Evolutionary conservation across 2,888 invertebrate species (phyloP), one percentile per base, ranked within the genome.

Genomic region (Sympetrum striolatum): DNA sequence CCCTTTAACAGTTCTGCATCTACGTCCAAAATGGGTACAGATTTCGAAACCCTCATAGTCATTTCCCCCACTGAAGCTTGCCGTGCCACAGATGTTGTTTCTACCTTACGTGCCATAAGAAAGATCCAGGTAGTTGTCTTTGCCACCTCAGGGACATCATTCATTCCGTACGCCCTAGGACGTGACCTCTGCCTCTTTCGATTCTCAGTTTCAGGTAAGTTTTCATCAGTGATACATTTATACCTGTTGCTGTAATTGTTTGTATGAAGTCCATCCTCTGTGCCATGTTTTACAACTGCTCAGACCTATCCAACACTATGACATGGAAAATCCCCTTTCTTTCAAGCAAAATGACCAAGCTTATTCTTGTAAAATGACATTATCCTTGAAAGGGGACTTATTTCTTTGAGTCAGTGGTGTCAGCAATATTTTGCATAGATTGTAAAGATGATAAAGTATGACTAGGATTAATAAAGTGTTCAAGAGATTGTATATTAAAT

Each of bases 21-120:
- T 10, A 22, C 35, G 31, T 73, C 73, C 73, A 37, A 86, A 37
- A 39, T 86, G 86, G 2, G 14, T 58, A n/a, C 25, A 64, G 60
- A 22, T 15, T 60, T 37, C 35, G 86, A 86, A 86, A 60, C 60
- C 4, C 37, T 86, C 0, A 18, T 86, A 8, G 10, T 86, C 37
- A 37, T 86, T 18, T 86, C 86, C 10, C 86, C 86, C 14, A n/a
- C 60, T 35, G 86, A 86, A 39, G 86, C 86, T 60, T 86, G 86
- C 15, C 86, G 35, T 86, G 60, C 86, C 22, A 37, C 86, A n/a
- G 86, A 86, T 35, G 37, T 86, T 35, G 60, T 86, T 58, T 86
- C 86, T 39, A 37, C 37, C 14, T 60, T 86, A n/a, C 58, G 86
- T 60, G 60, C 64, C 10, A 86, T 64, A 22, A 86, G 37, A n/a